phyloP scores from a whole-genome alignment of 35 echinoderm and acorn worm species.

The Stichopus chloronotus region DNA sequence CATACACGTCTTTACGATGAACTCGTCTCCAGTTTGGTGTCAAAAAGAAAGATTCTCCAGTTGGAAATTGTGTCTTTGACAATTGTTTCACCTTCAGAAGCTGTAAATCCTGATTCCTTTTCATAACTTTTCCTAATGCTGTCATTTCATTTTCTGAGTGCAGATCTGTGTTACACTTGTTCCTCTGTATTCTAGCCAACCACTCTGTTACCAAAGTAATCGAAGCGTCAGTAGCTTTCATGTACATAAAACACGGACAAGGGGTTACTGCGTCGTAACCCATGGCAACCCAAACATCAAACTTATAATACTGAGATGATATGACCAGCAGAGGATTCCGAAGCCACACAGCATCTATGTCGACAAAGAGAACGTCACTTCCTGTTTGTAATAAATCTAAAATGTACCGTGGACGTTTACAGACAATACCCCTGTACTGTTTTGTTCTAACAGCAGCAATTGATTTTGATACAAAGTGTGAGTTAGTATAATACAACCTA shows the following conservation, averaged over 20 bases:
- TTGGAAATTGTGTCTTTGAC: slow-evolving; percentile 53
- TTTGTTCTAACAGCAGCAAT: background rate
- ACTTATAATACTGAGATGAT: background rate
- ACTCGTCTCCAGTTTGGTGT: slow-evolving; percentile 16
- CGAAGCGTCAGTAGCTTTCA: slow-evolving; percentile 36
- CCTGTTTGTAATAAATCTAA: slow-evolving; percentile 8
- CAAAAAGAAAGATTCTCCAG: slow-evolving; percentile 58
- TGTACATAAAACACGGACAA: slow-evolving; percentile 64
- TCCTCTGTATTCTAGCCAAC: background rate
- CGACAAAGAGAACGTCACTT: slow-evolving; percentile 57
- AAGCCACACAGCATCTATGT: slow-evolving; percentile 65
- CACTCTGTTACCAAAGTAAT: slow-evolving; percentile 48
- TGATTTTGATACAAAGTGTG: background rate
- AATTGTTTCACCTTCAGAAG: slow-evolving; percentile 42
- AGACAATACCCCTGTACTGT: slow-evolving; percentile 9
- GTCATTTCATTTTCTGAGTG: slow-evolving; percentile 57
- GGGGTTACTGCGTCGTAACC: slow-evolving; percentile 50
- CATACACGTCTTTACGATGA: slow-evolving; percentile 29
- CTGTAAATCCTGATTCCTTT: background rate
- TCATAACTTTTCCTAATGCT: slow-evolving; percentile 55
- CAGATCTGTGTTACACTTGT: background rate
- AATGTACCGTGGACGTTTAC: slow-evolving; percentile 9
- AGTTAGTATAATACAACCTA: slow-evolving; percentile 17
- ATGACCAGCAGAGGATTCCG: slow-evolving; percentile 48
- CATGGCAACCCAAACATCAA: slow-evolving; percentile 63